Base-by-base conservation (phyloP, 2,113 vertebrate species). In the Nothocercus nigrocapillus region DNA sequence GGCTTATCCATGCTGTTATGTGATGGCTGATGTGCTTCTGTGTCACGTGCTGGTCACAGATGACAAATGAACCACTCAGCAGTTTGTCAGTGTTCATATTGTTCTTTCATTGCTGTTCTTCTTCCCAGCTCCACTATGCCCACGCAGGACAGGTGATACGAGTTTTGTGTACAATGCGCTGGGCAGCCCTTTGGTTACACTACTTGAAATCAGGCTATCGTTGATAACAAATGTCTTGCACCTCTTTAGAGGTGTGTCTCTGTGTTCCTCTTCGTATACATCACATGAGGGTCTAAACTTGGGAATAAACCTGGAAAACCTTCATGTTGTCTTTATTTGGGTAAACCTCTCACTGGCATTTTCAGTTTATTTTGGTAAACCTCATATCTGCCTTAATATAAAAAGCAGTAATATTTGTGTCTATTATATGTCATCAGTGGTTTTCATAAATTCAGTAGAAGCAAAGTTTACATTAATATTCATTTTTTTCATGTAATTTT, bases 301-400 rank as follows among this genome's bases (percentile, higher is more conserved):
- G 95, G 73, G 75, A 88, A 72, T 85, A 93, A 92, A 79, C 53
- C 83, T 42, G 95, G 73, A 73, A 88, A 72, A 36, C 84, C 82
- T 94, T 75, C 32, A 24, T 81, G 56, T 21, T 93, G 93, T 89
- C 47, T 94, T 0, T 45, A 72, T 11, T 56, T 66, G 47, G 56
- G 42, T 32, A 85, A 25, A 75, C n/a, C 6, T 75, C 28, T 47
- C 32, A 25, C 7, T 91, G 74, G 38, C 14, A 80, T 80, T 90
- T 90, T 36, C 64, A 88, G 51, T 36, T 88, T 51, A 21, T 28
- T 76, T 14, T 58, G 38, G 38, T 74, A 28, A 94, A 19, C 3
- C 27, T 82, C 58, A 2, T 44, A 20, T 24, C 18, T 70, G 36
- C 73, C 4, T 63, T 68, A 21, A 30, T 54, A 64, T 28, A 80